Percentiles rank a stretch among this genome's conserved stretches.
Conservation (phyloP, 2,888 invertebrate genomes). For the Encarsia formosa region DNA sequence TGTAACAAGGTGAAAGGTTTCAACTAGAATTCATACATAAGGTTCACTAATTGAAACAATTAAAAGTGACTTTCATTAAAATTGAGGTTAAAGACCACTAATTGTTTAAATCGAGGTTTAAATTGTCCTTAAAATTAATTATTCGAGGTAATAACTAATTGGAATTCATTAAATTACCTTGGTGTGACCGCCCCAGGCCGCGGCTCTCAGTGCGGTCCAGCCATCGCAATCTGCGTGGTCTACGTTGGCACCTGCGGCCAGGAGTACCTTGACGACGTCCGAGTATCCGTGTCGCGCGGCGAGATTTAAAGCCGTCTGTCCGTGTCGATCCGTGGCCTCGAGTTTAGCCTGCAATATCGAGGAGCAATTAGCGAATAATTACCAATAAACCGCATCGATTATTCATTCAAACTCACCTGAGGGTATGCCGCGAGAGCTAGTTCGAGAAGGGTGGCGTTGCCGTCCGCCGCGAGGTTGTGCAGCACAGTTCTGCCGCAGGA, state of each 20-base stretch:
- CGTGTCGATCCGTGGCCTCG: conserved; percentile 69
- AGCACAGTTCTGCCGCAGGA: conserved; percentile 66
- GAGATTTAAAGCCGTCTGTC: conserved; percentile 82
- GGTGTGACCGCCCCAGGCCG: conserved; percentile 94
- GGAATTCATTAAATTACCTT: too few species aligned
- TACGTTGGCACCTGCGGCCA: conserved; percentile 64
- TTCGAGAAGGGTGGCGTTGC: conserved; percentile 65
- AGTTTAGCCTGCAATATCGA: conserved; percentile 47
- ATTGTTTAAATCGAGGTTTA: too few species aligned
- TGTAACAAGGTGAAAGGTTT: too few species aligned
- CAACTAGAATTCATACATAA: too few species aligned
- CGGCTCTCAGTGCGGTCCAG: conserved; percentile 87
- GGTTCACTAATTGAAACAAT: too few species aligned
- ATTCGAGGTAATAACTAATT: too few species aligned
- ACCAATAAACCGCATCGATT: not conserved
- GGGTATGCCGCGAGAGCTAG: conserved; percentile 62
- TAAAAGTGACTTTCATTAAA: too few species aligned
- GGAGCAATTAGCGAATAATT: not conserved
- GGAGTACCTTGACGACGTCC: conserved; percentile 65
- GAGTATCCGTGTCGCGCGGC: conserved; percentile 77
- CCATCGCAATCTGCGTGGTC: conserved; percentile 80
- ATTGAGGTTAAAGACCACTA: too few species aligned
- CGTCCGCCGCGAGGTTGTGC: conserved; percentile 72
- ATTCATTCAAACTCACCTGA: conserved; percentile 40
- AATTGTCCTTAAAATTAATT: too few species aligned